A percentile compares a stretch with the other conserved stretches of the same genome.
Evolutionary conservation across 2,888 invertebrate genomes (phyloP).

Genomic region (Pediacus dermestoides): DNA sequence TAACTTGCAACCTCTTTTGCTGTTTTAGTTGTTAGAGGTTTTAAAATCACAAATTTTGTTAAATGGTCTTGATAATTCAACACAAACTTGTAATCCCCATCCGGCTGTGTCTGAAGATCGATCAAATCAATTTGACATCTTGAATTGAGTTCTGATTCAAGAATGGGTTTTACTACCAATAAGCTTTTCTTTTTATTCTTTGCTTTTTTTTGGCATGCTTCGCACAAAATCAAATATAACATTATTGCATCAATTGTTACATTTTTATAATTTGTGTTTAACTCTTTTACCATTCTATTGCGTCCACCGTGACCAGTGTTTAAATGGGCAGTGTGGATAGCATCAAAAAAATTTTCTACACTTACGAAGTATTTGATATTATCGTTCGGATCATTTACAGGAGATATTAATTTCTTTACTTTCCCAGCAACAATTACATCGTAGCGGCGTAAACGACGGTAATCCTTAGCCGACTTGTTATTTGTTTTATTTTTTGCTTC

Average conservation of each 20-base stretch:
- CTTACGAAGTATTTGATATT: constrained; percentile 1
- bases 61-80: no score
- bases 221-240: constrained; percentile 10
- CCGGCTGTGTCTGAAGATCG: no score
- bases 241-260: constrained; percentile 7
- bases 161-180: no score
- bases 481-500: no score
- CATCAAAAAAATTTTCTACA: constrained; percentile 4
- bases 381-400: neutral
- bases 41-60: no score
- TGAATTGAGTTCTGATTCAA: no score
- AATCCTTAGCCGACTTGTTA: no score
- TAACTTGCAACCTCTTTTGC: no score
- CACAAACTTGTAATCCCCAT: no score
- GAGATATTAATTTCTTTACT: constrained; percentile 5
- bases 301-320: constrained; percentile 10
- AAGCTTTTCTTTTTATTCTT: constrained; percentile 34
- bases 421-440: constrained; percentile 4
- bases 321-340: constrained; percentile 5
- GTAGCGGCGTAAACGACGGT: constrained; percentile 1
- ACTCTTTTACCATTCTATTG: constrained; percentile 5
- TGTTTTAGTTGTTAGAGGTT: no score
- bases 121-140: no score
- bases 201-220: constrained; percentile 6
- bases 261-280: constrained; percentile 3